A percentile compares a stretch with the other conserved stretches of the same genome.
Conservation (phyloP, 2,888 invertebrate genomes). For the Thyatira batis region DNA sequence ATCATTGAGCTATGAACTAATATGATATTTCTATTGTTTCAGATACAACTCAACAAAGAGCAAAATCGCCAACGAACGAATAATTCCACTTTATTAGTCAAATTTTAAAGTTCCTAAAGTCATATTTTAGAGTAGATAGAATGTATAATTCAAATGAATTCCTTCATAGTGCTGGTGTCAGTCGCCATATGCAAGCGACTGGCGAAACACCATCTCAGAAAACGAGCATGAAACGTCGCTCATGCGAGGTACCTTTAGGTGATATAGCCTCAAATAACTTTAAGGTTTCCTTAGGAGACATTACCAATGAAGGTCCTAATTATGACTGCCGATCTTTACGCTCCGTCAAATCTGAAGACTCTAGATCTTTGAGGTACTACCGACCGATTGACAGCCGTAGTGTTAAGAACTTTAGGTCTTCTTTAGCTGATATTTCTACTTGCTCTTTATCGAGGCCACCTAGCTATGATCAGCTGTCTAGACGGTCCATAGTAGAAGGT, state of each 20-base stretch:
- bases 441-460: constrained; percentile 67
- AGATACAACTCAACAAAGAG: constrained; percentile 45
- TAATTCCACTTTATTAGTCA: constrained; percentile 77
- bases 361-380: constrained; percentile 58
- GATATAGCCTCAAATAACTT: constrained; percentile 74
- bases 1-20: background rate
- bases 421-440: constrained; percentile 65
- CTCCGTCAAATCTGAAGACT: constrained; percentile 68
- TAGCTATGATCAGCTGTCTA: constrained; percentile 73
- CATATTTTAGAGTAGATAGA: constrained; percentile 50
- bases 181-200: constrained; percentile 76
- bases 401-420: constrained; percentile 73
- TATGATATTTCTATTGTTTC: constrained; percentile 58
- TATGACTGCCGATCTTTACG: constrained; percentile 68
- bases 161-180: constrained; percentile 73
- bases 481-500: constrained; percentile 71
- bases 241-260: constrained; percentile 75
- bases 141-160: constrained; percentile 78
- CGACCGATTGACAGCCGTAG: constrained; percentile 73
- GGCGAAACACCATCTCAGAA: constrained; percentile 75
- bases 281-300: constrained; percentile 73
- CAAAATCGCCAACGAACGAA: constrained; percentile 46
- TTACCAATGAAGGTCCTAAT: constrained; percentile 59
- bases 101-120: constrained; percentile 67
- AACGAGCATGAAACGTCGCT: constrained; percentile 74